Conservation (phyloP, 92 coral and sea anemone genomes). For the Palythoa heliodiscus region DNA sequence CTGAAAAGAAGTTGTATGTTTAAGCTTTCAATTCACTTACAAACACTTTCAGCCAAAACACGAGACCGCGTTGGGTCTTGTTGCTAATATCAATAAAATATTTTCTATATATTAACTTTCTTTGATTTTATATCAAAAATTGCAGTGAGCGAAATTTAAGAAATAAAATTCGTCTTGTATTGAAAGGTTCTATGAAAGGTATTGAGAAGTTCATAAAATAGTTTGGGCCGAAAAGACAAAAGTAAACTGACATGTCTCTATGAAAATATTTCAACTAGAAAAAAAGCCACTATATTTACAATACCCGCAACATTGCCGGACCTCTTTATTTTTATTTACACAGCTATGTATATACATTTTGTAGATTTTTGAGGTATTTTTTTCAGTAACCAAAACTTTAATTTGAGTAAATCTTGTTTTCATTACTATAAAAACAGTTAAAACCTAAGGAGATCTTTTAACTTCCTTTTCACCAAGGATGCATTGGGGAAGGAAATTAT, state of each 20-base stretch:
- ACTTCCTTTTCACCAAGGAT: too few species aligned
- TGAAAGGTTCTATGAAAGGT: neutral
- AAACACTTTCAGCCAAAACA: neutral
- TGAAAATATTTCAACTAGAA: slow-evolving; percentile 12
- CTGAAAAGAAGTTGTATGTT: too few species aligned
- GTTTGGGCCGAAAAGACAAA: neutral
- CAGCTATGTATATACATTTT: too few species aligned
- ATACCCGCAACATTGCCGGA: neutral
- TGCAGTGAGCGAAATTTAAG: neutral
- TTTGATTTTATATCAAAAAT: neutral
- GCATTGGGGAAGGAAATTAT: too few species aligned
- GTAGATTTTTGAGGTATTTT: too few species aligned
- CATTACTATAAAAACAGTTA: too few species aligned
- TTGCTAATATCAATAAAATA: neutral
- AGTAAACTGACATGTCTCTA: neutral
- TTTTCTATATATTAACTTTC: neutral
- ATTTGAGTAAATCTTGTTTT: too few species aligned
- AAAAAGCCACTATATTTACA: slow-evolving; percentile 1
- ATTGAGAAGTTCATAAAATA: neutral
- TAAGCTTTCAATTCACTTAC: too few species aligned
- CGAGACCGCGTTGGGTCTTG: neutral
- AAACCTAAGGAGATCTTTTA: too few species aligned
- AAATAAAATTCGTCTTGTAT: neutral
- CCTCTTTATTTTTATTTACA: too few species aligned
- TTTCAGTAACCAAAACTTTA: too few species aligned